Evolutionary conservation across 2,113 vertebrate genomes (phyloP).

Genomic region (Microtus montanus): DNA sequence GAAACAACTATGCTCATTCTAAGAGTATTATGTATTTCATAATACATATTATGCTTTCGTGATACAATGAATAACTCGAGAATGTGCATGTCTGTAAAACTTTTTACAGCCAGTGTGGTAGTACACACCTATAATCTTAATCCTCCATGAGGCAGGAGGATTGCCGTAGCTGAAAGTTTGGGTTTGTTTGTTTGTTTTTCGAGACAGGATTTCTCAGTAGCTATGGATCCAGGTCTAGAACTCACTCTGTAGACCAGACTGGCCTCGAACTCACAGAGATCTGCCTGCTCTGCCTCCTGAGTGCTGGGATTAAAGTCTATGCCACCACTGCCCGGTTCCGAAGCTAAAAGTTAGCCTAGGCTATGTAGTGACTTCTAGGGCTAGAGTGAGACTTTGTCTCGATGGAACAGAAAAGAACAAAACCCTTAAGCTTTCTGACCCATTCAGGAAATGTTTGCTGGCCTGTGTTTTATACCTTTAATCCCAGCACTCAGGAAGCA

Average conservation of each 20-base stretch:
- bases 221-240: too few relatives aligned
- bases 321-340: too few relatives aligned
- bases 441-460: not conserved
- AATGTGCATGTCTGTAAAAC: not conserved
- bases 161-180: not conserved
- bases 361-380: not conserved
- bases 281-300: too few relatives aligned
- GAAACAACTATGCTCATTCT: not conserved
- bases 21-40: slow-evolving; percentile 1
- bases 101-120: not conserved
- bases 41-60: not conserved
- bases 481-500: not conserved
- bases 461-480: not conserved
- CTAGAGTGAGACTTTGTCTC: not conserved
- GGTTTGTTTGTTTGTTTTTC: too few relatives aligned
- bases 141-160: not conserved
- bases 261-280: too few relatives aligned
- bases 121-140: not conserved
- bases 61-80: not conserved
- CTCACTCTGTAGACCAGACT: too few relatives aligned
- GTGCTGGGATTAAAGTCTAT: too few relatives aligned
- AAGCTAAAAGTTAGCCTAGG: not conserved
- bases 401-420: not conserved
- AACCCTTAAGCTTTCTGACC: not conserved
- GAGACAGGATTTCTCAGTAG: too few relatives aligned